Evolutionary conservation across 2,888 invertebrate species (phyloP).

Genomic region (Platycheirus albimanus): DNA sequence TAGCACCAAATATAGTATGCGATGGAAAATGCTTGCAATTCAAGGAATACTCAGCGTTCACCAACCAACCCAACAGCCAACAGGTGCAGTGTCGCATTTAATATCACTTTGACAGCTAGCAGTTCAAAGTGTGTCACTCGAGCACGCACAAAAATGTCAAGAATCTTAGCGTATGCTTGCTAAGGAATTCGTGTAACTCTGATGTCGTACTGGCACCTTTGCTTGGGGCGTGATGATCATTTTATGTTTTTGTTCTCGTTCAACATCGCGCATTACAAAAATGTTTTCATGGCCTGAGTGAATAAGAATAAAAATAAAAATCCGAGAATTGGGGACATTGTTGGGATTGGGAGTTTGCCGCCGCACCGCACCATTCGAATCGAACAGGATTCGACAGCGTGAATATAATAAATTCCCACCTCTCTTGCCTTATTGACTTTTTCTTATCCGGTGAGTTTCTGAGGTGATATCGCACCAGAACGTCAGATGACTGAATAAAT

Average conservation of each 20-base stretch:
- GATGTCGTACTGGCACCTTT: constrained; percentile 25
- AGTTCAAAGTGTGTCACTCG: constrained; percentile 56
- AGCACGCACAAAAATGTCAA: constrained; percentile 31
- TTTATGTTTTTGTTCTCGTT: constrained; percentile 24
- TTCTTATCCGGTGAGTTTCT: constrained; percentile 42
- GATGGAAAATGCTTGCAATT: constrained; percentile 52
- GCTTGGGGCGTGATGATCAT: constrained; percentile 36
- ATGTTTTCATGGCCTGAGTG: background rate
- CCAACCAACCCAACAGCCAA: too few species aligned
- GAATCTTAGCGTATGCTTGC: background rate
- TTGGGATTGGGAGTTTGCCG: constrained; percentile 56
- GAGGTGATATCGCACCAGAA: constrained; percentile 54
- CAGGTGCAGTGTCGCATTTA: constrained; percentile 50
- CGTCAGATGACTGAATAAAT: too few species aligned
- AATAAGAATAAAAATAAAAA: constrained; percentile 18
- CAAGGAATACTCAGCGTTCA: background rate
- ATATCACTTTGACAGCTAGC: constrained; percentile 27
- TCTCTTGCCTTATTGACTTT: constrained; percentile 13
- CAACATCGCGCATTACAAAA: constrained; percentile 8
- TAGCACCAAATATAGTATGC: constrained; percentile 65
- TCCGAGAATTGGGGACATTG: too few species aligned
- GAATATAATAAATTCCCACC: constrained; percentile 65
- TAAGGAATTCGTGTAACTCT: constrained; percentile 36
- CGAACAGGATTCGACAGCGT: constrained; percentile 59
- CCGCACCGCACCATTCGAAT: background rate